Base-by-base conservation (phyloP, 2,888 invertebrate species). In the Calameuta pallipes region DNA sequence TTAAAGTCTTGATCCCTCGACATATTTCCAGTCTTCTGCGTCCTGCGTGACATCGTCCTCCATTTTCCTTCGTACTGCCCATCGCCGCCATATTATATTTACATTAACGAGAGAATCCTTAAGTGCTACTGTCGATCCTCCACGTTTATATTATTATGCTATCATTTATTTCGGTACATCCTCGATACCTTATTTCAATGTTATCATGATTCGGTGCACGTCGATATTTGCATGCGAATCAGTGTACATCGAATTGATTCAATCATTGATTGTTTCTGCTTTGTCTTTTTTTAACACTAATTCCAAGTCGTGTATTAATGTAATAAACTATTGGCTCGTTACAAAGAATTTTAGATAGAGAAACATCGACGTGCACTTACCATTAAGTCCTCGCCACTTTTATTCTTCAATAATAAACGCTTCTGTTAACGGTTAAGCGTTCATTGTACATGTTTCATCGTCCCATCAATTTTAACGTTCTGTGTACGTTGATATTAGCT, bases 71-170 rank as follows among this genome's bases (percentile, higher is more conserved):
- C 41, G 41, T 56, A 56, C 41, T 56, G 41, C 6, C 41, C 41
- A 23, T 56, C 23, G 41, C 23, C 41, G 41, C 2, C 41, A 56
- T 74, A 33, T 76, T 78, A 71, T 78, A 78, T 78, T 36, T 78
- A 78, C 78, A 78, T 75, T 75, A 78, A 56, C 56, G 75, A 37
- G 41, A 75, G 71, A 75, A 78, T 71, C 78, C 41, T 78, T 78
- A 78, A 36, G 70, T 75, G 75, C 78, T 78, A 78, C 2, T 70
- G 75, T 69, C 78, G 31, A 74, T 33, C 75, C 34, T 76, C 41
- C 78, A 69, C 69, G 37, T 78, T 75, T 78, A 78, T 70, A 74
- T 78, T 78, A 75, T 70, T 75, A 70, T 69, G 70, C 74, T 69
- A 69, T 77, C 74, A 31, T 78, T 75, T 56, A 56, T 56, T 56